Conservation (phyloP, 92 coral and sea anemone species). For the Zoanthus sociatus region DNA sequence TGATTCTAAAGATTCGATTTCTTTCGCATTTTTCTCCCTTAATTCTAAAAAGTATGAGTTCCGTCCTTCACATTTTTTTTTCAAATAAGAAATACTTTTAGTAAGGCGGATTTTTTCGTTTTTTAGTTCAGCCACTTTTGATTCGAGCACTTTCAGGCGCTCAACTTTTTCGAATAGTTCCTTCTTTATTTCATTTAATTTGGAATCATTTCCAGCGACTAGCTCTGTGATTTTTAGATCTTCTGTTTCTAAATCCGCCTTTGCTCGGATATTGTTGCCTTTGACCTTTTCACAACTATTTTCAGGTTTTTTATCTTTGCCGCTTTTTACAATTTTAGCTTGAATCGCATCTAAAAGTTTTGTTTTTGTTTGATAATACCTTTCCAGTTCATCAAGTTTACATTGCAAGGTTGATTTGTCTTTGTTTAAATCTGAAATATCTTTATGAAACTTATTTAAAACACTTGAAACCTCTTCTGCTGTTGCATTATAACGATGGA, state of each 20-base stretch:
- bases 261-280: not conserved
- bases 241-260: not conserved
- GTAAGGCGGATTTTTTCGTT: not conserved
- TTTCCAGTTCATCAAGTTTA: slow-evolving; percentile 12
- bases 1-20: not conserved
- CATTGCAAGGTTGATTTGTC: slow-evolving; percentile 5
- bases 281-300: slow-evolving; percentile 17
- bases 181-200: slow-evolving; percentile 3
- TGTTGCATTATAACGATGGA: not conserved
- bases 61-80: slow-evolving; percentile 11
- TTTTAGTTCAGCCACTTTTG: slow-evolving; percentile 17
- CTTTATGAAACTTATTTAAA: not conserved
- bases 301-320: not conserved
- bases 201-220: slow-evolving; percentile 29
- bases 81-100: slow-evolving; percentile 17
- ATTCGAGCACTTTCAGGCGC: slow-evolving; percentile 23
- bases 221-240: not conserved
- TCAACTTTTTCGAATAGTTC: slow-evolving; percentile 12
- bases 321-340: slow-evolving; percentile 1
- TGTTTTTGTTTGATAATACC: not conserved
- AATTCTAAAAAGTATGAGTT: not conserved
- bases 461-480: not conserved
- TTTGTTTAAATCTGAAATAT: not conserved
- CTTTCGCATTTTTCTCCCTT: not conserved
- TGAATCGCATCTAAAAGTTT: slow-evolving; percentile 1